Percentiles rank a stretch among this genome's conserved stretches.
phyloP scores from a whole-genome alignment of 1,140 invertebrate species.

The Homalodisca vitripennis region DNA sequence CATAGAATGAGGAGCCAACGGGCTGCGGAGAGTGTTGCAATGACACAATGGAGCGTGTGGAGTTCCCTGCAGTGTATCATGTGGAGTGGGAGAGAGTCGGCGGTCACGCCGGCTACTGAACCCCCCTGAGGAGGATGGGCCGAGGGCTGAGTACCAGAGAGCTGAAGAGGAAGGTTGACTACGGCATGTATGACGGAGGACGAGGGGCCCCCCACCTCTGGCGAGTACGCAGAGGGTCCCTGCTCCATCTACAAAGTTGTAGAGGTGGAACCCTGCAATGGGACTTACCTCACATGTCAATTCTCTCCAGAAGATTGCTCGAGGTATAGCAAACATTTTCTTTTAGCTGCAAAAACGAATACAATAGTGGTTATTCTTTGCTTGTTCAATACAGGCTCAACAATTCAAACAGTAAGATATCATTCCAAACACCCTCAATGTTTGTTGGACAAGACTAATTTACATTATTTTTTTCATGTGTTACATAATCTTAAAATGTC shows the following conservation, averaged over 20 bases:
- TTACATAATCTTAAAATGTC: too few relatives aligned
- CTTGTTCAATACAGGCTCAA: neutral
- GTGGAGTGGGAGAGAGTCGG: conserved; percentile 63
- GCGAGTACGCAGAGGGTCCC: neutral
- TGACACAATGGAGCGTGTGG: conserved; percentile 74
- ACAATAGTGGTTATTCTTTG: too few relatives aligned
- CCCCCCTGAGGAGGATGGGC: conserved; percentile 5
- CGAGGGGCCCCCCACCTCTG: neutral
- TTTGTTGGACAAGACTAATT: neutral
- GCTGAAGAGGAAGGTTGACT: neutral
- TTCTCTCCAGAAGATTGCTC: neutral
- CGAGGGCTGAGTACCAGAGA: conserved; percentile 14
- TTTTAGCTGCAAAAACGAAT: neutral
- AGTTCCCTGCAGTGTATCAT: conserved; percentile 71
- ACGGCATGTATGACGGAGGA: conserved; percentile 8
- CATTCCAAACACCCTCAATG: neutral
- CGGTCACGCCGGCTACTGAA: conserved; percentile 26
- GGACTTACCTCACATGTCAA: conserved; percentile 9
- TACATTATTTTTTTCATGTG: neutral
- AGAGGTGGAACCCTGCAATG: conserved; percentile 5
- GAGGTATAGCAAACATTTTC: neutral
- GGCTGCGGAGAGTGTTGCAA: conserved; percentile 60
- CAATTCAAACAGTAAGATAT: neutral
- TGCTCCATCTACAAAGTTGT: conserved; percentile 1
- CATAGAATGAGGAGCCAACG: conserved; percentile 25